Base-by-base conservation (phyloP, 1,140 invertebrate species). In the Drosophila subobscura region DNA sequence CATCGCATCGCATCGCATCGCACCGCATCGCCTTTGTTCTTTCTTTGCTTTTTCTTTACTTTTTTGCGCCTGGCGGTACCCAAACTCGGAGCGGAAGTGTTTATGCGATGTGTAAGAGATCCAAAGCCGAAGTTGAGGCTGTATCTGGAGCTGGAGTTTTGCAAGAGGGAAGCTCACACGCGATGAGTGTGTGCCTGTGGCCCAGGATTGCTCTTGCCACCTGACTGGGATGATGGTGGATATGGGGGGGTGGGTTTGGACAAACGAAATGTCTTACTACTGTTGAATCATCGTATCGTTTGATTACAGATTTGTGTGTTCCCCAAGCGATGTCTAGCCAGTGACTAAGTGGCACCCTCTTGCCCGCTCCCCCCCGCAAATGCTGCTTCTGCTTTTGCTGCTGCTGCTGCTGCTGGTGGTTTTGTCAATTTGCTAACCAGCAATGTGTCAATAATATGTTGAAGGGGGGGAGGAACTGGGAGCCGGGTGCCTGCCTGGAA, bases 71-170 rank as follows among this genome's bases (percentile, higher is more conserved):
- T 53, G 54, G 40, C 54, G 22, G 5, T 7, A 45, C 20, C 22
- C 54, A 56, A 77, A 57, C 37, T 47, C 46, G 60, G 80, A 85
- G 74, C 80, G 80, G 80, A 85, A 85, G 81, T 86, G 81, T 77
- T 85, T 85, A 71, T 50, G 65, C 61, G 80, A 86, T 85, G 81
- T 86, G 81, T 85, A 85, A 85, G 77, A 84, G 45, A 41, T 37
- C 40, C 47, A 27, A 63, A 20, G 12, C 29, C 0, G 23, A 46
- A 5, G 5, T 23, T 49, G 45, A 20, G 22, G n/a, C 46, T 23
- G 29, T n/a, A 58, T 41, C 7, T 16, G 27, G 20, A 51, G 49
- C 7, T 65, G 52, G 52, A 77, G 59, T 54, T 52, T 55, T 8
- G 59, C 10, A 52, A 20, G n/a, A 47, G 14, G 20, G 23, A 58